A percentile compares a stretch with the other conserved stretches of the same genome.
Conservation (phyloP, 2,113 vertebrate species). For the Leiothrix lutea region DNA sequence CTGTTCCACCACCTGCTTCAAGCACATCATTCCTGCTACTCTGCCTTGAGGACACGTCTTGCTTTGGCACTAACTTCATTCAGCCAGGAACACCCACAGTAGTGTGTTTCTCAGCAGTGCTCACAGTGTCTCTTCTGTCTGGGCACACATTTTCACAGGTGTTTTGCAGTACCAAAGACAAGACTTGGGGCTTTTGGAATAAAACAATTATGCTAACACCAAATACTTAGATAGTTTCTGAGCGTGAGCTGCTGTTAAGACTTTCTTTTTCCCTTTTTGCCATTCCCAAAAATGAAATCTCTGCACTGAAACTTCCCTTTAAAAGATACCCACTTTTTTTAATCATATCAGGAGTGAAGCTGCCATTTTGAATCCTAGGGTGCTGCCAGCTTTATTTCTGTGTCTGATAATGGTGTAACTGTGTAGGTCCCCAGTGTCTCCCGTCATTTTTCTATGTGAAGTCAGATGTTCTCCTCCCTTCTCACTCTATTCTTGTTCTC, state of each 20-base stretch:
- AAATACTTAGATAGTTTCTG: background rate
- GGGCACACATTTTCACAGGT: background rate
- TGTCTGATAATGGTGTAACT: background rate
- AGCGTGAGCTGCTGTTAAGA: background rate
- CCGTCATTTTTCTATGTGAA: background rate
- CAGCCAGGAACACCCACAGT: background rate
- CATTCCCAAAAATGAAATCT: background rate
- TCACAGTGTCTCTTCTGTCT: accelerated
- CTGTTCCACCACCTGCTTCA: background rate
- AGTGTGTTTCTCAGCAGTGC: background rate
- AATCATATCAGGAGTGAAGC: background rate
- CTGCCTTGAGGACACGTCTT: background rate
- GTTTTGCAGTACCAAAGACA: background rate
- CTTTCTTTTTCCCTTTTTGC: background rate
- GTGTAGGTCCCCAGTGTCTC: background rate
- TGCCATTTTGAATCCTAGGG: background rate
- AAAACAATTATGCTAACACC: background rate
- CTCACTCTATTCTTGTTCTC: background rate
- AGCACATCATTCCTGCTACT: accelerated
- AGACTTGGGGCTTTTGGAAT: background rate
- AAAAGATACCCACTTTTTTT: background rate
- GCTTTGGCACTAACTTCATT: background rate
- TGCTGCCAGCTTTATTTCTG: background rate
- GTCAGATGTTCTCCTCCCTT: background rate
- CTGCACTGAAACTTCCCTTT: background rate